Base-by-base conservation (phyloP, 2,797 vertebrate genomes). In the Pseudopleuronectes americanus region DNA sequence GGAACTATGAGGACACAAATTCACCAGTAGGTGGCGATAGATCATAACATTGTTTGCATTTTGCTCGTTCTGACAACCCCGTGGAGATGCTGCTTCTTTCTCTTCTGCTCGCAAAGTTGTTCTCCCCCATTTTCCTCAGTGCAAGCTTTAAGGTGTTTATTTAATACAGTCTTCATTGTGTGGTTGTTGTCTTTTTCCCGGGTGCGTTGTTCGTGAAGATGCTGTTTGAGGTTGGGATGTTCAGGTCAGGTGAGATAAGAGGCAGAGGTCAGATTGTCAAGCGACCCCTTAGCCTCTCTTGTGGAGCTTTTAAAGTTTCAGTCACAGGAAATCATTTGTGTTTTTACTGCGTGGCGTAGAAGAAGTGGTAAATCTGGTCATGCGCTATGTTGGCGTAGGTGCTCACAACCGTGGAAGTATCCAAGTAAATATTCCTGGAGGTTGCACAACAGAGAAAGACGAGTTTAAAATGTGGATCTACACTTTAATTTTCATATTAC, bases 321-420 rank as follows among this genome's bases (percentile, higher is more conserved):
- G 4, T 58, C 21, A 7, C 31, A 1, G 21, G 14, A n/a, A 14
- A 3, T 38, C 36, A 2, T 8, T 43, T 4, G 1, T 3, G 16
- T 55, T 12, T 81, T 89, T 87, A 87, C 2, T 92, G 21, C 3
- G 86, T 54, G 0, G 62, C 0, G 77, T 90, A 89, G 1, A 94
- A 10, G 7, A 85, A 21, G 77, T 95, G 82, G 73, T 93, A 93
- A 4, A 93, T 0, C 84, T 95, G 94, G 70, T 95, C 95, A 0
- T 94, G 75, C 0, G 84, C 0, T 16, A 95, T 93, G 49, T 83
- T 84, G 0, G 24, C 0, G 2, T 95, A 95, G 54, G 94, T 95
- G 71, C 23, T 57, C 38, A 89, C 2, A 6, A 78, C 68, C 4
- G 13, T 65, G 68, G 76, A 53, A 1, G 91, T 92, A 0, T 95